These are phyloP conservation scores for Caenorhabditis drosophilae DNA, from an alignment of 2,888 invertebrate genomes.

Conservation along the genomic window DNA sequence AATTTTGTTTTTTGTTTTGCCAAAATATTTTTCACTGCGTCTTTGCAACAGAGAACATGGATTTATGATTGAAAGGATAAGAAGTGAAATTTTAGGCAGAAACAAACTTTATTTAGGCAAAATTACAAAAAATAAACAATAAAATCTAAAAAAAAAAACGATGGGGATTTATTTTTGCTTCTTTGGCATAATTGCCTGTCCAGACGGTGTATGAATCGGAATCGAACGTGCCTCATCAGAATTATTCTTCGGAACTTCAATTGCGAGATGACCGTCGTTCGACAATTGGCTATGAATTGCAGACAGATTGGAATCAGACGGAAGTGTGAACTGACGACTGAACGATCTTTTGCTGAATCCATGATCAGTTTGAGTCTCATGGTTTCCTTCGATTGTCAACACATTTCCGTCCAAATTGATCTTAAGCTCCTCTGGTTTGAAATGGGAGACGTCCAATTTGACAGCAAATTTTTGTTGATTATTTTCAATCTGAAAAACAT, in stretches of 20 bases:
- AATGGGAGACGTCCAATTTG: conserved; percentile 36
- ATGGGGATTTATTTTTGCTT: too few relatives aligned
- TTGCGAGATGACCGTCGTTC: conserved; percentile 29
- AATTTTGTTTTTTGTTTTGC: too few relatives aligned
- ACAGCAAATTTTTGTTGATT: conserved; percentile 33
- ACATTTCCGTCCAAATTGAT: conserved; percentile 40
- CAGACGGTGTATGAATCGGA: conserved; percentile 16
- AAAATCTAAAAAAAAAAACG: too few relatives aligned
- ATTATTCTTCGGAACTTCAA: conserved; percentile 33
- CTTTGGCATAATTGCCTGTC: conserved; percentile 21
- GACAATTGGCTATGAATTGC: conserved; percentile 23
- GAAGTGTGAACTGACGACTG: conserved; percentile 37
- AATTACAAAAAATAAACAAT: too few relatives aligned
- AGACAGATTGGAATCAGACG: conserved; percentile 36
- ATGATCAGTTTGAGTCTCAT: conserved; percentile 37
- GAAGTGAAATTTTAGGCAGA: too few relatives aligned
- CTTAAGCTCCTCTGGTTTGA: conserved; percentile 48
- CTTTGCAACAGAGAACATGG: too few relatives aligned
- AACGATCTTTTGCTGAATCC: conserved; percentile 43
- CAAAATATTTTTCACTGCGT: too few relatives aligned
- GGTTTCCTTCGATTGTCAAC: conserved; percentile 42
- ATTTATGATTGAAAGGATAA: too few relatives aligned
- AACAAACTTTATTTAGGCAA: too few relatives aligned
- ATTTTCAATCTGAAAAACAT: conserved; percentile 25
- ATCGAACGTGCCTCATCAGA: conserved; percentile 6